Conservation (phyloP, 2,113 vertebrate genomes). For the Varanus komodoensis region DNA sequence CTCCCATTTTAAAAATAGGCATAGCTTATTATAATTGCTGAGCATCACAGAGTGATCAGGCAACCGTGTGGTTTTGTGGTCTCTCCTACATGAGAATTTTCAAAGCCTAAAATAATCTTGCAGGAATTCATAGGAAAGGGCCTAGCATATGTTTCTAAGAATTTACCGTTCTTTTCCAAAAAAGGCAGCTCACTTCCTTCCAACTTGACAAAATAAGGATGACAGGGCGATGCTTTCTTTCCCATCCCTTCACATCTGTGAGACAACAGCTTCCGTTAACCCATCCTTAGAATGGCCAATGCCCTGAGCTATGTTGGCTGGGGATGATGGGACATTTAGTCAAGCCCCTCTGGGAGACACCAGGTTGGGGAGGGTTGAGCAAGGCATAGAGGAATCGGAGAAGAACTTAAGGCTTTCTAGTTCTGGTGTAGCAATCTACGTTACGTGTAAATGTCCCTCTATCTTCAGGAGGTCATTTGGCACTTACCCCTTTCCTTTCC, state of each 20-base stretch:
- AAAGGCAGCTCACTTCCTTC: no score
- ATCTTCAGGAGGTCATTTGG: neutral
- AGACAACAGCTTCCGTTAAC: neutral
- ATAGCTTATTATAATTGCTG: constrained; percentile 62
- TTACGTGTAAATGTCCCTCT: neutral
- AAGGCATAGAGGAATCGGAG: no score
- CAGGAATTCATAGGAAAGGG: constrained; percentile 41
- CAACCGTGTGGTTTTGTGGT: constrained; percentile 59
- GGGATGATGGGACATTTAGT: neutral
- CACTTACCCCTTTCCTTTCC: no score
- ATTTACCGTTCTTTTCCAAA: neutral
- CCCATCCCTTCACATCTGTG: neutral
- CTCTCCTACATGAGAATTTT: constrained; percentile 29
- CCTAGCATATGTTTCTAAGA: constrained; percentile 1
- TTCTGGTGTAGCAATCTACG: neutral
- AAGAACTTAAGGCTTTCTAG: neutral
- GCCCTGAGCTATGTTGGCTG: neutral
- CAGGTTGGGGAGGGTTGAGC: neutral
- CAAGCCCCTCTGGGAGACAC: neutral
- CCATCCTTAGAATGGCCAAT: no score
- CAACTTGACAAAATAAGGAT: neutral
- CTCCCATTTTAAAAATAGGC: constrained; percentile 43
- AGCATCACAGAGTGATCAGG: constrained; percentile 55
- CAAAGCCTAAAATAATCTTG: constrained; percentile 75
- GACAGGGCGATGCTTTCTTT: no score